Conservation (phyloP, 2,113 vertebrate species). For the Athene cunicularia region DNA sequence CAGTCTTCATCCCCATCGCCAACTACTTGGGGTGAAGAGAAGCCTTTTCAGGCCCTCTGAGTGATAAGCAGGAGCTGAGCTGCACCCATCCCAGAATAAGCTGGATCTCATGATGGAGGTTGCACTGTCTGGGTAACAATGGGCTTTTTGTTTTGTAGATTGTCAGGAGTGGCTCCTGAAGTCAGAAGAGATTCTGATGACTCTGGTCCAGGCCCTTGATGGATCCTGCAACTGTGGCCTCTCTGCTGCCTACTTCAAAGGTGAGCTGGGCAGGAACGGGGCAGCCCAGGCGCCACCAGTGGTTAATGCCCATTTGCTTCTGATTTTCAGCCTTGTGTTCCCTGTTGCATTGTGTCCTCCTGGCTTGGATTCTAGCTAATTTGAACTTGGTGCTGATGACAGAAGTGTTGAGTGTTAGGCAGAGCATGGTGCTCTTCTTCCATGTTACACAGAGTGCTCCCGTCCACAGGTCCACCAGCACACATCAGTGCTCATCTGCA, state of each 20-base stretch:
- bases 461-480: not conserved
- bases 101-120: not conserved
- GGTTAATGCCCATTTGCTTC: not conserved
- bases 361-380: not conserved
- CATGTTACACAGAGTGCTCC: not conserved
- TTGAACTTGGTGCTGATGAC: not conserved
- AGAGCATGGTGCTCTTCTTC: not conserved
- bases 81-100: not conserved
- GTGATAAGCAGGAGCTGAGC: not conserved
- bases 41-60: not conserved
- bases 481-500: not conserved
- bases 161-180: conserved; percentile 5
- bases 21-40: not conserved
- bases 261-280: not conserved
- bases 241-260: conserved; percentile 32
- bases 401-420: not conserved
- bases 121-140: not conserved
- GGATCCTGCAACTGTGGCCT: not conserved
- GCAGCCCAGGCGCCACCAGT: not conserved
- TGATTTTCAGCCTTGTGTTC: not conserved
- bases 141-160: not conserved
- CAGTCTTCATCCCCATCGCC: not conserved
- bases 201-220: not conserved
- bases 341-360: not conserved
- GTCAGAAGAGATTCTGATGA: not conserved